Evolutionary conservation across 2,888 invertebrate genomes (phyloP).

Genomic region (Melieria picta): DNA sequence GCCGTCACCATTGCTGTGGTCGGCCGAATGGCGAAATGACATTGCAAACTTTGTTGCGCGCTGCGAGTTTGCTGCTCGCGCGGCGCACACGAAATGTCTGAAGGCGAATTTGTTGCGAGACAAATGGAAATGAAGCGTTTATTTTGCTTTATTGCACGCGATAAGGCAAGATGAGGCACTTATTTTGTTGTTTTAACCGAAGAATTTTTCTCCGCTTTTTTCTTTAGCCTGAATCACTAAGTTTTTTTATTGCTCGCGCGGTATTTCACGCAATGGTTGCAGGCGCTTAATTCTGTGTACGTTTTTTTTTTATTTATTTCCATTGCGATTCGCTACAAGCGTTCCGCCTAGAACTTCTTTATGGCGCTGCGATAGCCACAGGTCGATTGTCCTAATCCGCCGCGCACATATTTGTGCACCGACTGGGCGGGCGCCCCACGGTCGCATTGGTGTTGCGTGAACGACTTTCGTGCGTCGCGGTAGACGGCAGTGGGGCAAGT

Average conservation of each 20-base stretch:
- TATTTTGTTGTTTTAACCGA: conserved; percentile 12
- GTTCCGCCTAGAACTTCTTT: conserved; percentile 39
- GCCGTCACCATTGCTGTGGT: conserved; percentile 13
- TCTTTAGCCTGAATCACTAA: background rate
- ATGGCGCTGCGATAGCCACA: conserved; percentile 46
- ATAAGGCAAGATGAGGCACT: conserved; percentile 49
- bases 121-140: conserved; percentile 64
- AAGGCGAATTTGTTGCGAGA: conserved; percentile 55
- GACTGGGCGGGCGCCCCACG: conserved; percentile 45
- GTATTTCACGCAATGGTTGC: conserved; percentile 14
- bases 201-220: conserved; percentile 37
- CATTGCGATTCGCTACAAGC: conserved; percentile 43
- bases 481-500: conserved; percentile 28
- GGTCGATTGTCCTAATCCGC: conserved; percentile 41
- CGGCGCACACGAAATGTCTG: conserved; percentile 38
- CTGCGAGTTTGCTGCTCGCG: conserved; percentile 2
- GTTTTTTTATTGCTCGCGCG: conserved; percentile 10
- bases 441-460: background rate
- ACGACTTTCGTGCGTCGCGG: background rate
- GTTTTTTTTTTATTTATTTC: conserved; percentile 45
- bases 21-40: conserved; percentile 46
- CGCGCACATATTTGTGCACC: too few relatives aligned
- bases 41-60: conserved; percentile 36
- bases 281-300: conserved; percentile 12
- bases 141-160: conserved; percentile 63